These are phyloP conservation scores for Cactoblastis cactorum DNA, from an alignment of 2,888 invertebrate genomes.

Conservation along the genomic window DNA sequence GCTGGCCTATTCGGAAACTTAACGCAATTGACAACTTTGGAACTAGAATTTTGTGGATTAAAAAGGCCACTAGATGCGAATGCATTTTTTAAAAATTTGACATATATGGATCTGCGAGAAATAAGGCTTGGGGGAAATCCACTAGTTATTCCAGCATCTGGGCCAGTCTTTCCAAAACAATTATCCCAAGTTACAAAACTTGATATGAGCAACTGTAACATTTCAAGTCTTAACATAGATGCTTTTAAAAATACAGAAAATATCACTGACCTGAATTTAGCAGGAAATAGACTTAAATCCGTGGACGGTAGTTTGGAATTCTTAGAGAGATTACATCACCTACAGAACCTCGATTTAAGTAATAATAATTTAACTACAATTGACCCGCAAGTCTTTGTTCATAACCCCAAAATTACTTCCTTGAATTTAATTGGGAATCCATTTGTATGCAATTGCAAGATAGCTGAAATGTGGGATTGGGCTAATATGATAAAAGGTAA, in stretches of 20 bases:
- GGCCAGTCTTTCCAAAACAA: slow-evolving; percentile 82
- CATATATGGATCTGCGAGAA: slow-evolving; percentile 82
- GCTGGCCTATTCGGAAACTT: slow-evolving; percentile 84
- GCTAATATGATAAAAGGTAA: slow-evolving; percentile 82
- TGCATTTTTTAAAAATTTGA: slow-evolving; percentile 82
- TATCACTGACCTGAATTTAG: slow-evolving; percentile 80
- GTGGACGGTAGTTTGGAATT: slow-evolving; percentile 74
- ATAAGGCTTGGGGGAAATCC: slow-evolving; percentile 85
- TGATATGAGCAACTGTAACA: slow-evolving; percentile 83
- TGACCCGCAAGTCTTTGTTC: slow-evolving; percentile 73
- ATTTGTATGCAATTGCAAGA: slow-evolving; percentile 84
- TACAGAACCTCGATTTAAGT: slow-evolving; percentile 82
- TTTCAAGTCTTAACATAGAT: slow-evolving; percentile 78
- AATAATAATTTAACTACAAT: slow-evolving; percentile 82
- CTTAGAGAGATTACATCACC: slow-evolving; percentile 72
- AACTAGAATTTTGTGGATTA: slow-evolving; percentile 84
- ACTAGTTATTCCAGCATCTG: slow-evolving; percentile 77
- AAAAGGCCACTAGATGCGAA: slow-evolving; percentile 81
- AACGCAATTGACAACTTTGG: slow-evolving; percentile 82
- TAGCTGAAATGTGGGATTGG: slow-evolving; percentile 87
- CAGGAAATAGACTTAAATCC: slow-evolving; percentile 77
- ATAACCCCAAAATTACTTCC: slow-evolving; percentile 79
- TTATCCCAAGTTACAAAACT: slow-evolving; percentile 81
- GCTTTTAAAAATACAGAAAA: slow-evolving; percentile 82
- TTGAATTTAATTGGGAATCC: slow-evolving; percentile 84